Base-by-base conservation (phyloP, 2,888 invertebrate species). In the Cephus rjabovi region DNA sequence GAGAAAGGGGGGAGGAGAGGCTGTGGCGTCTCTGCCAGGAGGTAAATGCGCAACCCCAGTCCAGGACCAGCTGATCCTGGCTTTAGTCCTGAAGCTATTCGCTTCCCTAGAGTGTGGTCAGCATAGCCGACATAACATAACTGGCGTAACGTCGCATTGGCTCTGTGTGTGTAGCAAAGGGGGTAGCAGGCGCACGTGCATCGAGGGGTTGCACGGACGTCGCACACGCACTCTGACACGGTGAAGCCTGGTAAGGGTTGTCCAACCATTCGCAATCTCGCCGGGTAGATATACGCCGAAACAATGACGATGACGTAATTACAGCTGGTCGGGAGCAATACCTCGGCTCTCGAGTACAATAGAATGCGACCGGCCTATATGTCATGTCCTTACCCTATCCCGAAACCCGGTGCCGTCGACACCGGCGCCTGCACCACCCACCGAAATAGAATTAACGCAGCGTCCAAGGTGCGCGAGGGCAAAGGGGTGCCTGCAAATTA, bases 301-400 rank as follows among this genome's bases (percentile, higher is more conserved):
- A 89, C 89, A 89, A 89, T 89, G 88, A 89, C 87, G 87, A 88
- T 88, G 88, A 89, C 86, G 86, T 88, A 89, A 89, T 89, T 89
- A 89, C 83, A 87, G 86, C 84, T 86, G 86, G 88, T 89, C 89
- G 88, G 89, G 89, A 86, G 87, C 88, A 88, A 89, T 89, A 89
- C 87, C 85, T 85, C 86, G 82, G 83, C 81, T 82, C 82, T 79
- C 82, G 84, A 83, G 84, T 83, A 87, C 87, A 86, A 83, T 86
- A 83, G 86, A 84, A 33, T 70, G n/a, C 70, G 30, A 70, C 70
- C 4, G 70, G 70, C 31, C 33, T 70, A 70, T 33, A 33, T 70
- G 40, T 40, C 40, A 40, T 40, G 40, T 40, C 15, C 40, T 40
- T 40, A 40, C 40, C 40, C 40, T 15, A 15, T 15, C 15, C 40